These are phyloP conservation scores for Nymphalis io DNA, from an alignment of 1,140 invertebrate genomes.

Conservation along the genomic window DNA sequence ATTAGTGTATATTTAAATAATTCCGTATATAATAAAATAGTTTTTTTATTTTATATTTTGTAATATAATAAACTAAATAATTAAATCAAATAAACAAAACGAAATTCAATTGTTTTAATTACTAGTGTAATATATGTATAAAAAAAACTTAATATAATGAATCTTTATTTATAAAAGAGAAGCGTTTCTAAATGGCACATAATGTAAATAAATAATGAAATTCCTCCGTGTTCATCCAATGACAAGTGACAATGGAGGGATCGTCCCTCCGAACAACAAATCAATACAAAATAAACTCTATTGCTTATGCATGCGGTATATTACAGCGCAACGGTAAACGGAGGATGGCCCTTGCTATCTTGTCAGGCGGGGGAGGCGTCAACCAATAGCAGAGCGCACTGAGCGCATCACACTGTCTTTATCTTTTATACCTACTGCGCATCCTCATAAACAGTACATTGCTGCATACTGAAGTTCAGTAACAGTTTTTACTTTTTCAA, in stretches of 20 bases:
- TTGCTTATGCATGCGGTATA: conserved; percentile 24
- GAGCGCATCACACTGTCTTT: conserved; percentile 70
- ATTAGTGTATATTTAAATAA: no score
- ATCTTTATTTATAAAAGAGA: conserved; percentile 17
- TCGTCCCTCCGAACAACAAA: conserved; percentile 63
- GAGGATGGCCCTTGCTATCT: conserved; percentile 78
- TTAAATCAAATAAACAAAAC: no score
- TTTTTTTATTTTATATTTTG: no score
- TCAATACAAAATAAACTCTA: conserved; percentile 52
- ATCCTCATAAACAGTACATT: not conserved
- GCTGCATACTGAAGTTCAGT: not conserved
- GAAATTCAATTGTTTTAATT: not conserved
- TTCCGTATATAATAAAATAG: no score
- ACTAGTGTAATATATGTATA: not conserved
- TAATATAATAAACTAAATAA: no score
- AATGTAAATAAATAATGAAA: conserved; percentile 74
- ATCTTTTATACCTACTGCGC: conserved; percentile 62
- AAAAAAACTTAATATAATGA: not conserved
- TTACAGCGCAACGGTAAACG: conserved; percentile 35
- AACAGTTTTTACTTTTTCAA: not conserved
- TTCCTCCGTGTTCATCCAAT: conserved; percentile 75
- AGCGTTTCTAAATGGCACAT: conserved; percentile 41
- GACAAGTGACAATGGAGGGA: conserved; percentile 76
- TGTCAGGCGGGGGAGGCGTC: conserved; percentile 75
- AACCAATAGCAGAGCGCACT: conserved; percentile 61